phyloP scores from a whole-genome alignment of 2,888 invertebrate genomes.

The Leucophora obtusa region DNA sequence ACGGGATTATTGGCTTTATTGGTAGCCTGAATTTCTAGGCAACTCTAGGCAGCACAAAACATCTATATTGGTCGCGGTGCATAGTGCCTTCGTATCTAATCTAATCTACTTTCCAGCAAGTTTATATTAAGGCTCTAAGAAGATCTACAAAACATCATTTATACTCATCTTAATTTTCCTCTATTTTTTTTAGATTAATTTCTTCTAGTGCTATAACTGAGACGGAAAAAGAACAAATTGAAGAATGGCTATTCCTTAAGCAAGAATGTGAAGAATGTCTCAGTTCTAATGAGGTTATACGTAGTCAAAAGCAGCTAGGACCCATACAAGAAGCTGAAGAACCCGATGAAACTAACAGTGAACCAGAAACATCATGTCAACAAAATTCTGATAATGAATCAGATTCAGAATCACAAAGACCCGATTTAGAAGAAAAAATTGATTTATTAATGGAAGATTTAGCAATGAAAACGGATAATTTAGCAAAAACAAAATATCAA shows the following conservation, averaged over 20 bases:
- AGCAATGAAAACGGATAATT: conserved; percentile 84
- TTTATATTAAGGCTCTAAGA: too few relatives aligned
- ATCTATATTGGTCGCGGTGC: too few relatives aligned
- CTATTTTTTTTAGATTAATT: conserved; percentile 79
- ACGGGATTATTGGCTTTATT: too few relatives aligned
- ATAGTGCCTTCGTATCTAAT: too few relatives aligned
- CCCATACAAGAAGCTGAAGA: conserved; percentile 81
- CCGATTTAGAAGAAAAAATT: conserved; percentile 85
- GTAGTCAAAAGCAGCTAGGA: conserved; percentile 68
- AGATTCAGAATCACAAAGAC: conserved; percentile 81
- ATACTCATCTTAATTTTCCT: not conserved
- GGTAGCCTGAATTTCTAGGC: too few relatives aligned
- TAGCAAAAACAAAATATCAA: conserved; percentile 82
- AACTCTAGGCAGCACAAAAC: too few relatives aligned
- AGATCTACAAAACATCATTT: not conserved
- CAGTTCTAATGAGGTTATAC: conserved; percentile 76
- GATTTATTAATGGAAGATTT: conserved; percentile 86
- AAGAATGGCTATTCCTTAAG: conserved; percentile 91
- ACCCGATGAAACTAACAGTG: conserved; percentile 82
- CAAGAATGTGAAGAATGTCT: conserved; percentile 92
- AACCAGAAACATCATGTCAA: conserved; percentile 80
- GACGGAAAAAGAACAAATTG: conserved; percentile 86
- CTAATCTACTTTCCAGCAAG: too few relatives aligned
- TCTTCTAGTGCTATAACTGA: conserved; percentile 85
- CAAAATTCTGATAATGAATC: conserved; percentile 78